Conservation (phyloP, 1,140 invertebrate genomes). For the Pomacea maculata region DNA sequence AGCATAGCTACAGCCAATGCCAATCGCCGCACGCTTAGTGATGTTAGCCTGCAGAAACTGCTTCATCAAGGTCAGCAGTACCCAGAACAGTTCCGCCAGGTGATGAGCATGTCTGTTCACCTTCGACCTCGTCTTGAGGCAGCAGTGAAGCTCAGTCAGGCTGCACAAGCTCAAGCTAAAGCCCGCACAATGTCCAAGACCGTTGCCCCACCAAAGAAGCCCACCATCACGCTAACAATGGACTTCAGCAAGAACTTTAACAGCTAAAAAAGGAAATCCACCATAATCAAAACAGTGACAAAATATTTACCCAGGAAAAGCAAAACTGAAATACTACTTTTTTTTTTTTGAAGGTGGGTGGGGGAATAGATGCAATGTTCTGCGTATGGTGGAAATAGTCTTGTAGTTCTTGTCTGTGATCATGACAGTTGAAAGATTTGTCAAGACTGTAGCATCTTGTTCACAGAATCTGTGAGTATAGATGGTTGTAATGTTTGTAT, state of each 20-base stretch:
- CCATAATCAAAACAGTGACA: not conserved
- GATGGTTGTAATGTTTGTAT: no score
- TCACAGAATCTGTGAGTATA: not conserved
- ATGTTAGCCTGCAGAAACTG: conserved; percentile 86
- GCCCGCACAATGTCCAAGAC: conserved; percentile 60
- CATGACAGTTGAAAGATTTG: not conserved
- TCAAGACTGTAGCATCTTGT: not conserved
- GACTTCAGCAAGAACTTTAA: conserved; percentile 83
- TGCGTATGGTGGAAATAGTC: not conserved
- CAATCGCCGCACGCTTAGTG: conserved; percentile 78
- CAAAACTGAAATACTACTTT: not conserved
- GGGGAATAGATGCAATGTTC: not conserved
- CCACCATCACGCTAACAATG: conserved; percentile 93
- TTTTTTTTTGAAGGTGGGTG: not conserved
- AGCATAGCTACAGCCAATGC: conserved; percentile 73
- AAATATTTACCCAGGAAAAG: not conserved
- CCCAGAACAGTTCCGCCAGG: conserved; percentile 84
- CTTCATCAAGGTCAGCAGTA: conserved; percentile 87
- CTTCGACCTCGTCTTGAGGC: conserved; percentile 84
- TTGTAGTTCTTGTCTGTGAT: not conserved
- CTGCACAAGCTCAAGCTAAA: conserved; percentile 62
- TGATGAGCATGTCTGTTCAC: conserved; percentile 84
- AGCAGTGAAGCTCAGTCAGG: conserved; percentile 76
- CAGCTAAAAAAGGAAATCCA: not conserved
- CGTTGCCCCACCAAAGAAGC: conserved; percentile 71